A percentile compares a stretch with the other conserved stretches of the same genome.
Evolutionary conservation across 2,797 vertebrate genomes (phyloP).

Genomic region (Chiropotes sagulatus): DNA sequence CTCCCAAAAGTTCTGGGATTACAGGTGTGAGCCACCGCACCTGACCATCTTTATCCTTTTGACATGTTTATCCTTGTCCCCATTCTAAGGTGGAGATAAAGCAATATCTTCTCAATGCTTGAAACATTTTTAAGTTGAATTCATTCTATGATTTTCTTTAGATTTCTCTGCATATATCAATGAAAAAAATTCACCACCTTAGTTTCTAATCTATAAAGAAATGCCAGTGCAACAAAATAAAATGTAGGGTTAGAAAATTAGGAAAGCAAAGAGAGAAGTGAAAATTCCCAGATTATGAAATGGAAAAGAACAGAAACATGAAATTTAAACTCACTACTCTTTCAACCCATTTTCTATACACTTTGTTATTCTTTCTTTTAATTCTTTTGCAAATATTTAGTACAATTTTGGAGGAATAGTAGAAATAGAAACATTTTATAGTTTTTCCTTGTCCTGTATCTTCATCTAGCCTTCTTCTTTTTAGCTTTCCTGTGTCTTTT

Average conservation of each 20-base stretch:
- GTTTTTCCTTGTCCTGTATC: neutral
- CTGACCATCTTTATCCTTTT: neutral
- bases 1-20: neutral
- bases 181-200: neutral
- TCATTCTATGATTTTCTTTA: slow-evolving; percentile 2
- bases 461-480: neutral
- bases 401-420: neutral
- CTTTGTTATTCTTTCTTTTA: neutral
- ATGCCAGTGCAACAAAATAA: neutral
- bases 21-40: neutral
- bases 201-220: neutral
- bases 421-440: neutral
- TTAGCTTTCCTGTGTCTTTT: neutral
- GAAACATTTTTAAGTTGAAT: slow-evolving; percentile 20
- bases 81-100: neutral
- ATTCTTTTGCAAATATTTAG: neutral
- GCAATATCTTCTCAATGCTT: neutral
- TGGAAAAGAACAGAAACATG: neutral
- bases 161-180: neutral
- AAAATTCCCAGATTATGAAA: neutral
- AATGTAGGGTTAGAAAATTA: neutral
- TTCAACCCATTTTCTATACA: neutral
- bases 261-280: neutral
- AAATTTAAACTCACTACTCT: neutral
- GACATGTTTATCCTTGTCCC: neutral